Evolutionary conservation across 2,888 invertebrate species (phyloP).

Genomic region (Cheilosia variabilis): DNA sequence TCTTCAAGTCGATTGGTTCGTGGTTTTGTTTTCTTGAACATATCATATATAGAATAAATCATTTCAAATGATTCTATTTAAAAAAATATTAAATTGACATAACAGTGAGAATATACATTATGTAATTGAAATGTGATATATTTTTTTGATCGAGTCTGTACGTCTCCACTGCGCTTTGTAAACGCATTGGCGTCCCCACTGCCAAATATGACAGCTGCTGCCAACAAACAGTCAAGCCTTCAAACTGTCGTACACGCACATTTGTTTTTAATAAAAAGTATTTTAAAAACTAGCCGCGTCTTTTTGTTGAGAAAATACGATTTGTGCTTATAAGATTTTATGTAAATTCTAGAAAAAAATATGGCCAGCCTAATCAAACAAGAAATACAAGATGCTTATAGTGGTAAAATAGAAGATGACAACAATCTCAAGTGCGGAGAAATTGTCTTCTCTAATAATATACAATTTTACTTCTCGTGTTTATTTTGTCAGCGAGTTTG

Average conservation of each 20-base stretch:
- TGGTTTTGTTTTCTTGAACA: no score
- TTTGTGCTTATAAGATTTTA: background rate
- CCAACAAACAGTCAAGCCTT: slow-evolving; percentile 45
- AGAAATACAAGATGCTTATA: slow-evolving; percentile 11
- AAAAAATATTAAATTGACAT: no score
- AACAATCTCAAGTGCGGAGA: slow-evolving; percentile 64
- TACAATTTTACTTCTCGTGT: slow-evolving; percentile 61
- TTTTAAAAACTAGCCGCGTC: slow-evolving; percentile 41
- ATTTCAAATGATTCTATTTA: no score
- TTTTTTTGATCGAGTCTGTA: background rate
- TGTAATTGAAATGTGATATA: no score
- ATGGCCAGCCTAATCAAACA: slow-evolving; percentile 42
- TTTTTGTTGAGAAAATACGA: slow-evolving; percentile 9
- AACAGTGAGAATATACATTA: no score
- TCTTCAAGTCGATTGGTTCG: no score
- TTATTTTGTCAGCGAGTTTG: slow-evolving; percentile 53
- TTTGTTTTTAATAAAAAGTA: slow-evolving; percentile 25
- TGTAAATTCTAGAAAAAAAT: background rate
- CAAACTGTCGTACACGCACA: slow-evolving; percentile 31
- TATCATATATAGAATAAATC: no score
- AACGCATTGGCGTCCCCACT: background rate
- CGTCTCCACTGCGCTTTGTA: background rate
- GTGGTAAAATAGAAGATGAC: slow-evolving; percentile 42
- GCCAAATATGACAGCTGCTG: slow-evolving; percentile 33
- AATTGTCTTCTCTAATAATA: slow-evolving; percentile 63